phyloP scores from a whole-genome alignment of 37 sponge, comb jelly and placozoan genomes.

The Geodia barretti region DNA sequence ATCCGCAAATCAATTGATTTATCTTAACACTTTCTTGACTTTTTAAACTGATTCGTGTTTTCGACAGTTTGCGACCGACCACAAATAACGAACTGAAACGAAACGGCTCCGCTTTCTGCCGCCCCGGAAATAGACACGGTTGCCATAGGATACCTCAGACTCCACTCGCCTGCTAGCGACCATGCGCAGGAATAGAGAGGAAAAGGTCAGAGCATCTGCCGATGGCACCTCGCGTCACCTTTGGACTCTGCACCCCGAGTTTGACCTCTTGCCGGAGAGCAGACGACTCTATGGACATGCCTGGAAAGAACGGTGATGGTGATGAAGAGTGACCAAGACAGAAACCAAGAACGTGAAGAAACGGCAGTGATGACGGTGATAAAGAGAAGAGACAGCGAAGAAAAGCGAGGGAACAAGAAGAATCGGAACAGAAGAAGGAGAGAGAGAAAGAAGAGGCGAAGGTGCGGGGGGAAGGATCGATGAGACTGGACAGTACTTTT shows the following conservation, averaged over 20 bases:
- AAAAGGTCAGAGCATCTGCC: not conserved
- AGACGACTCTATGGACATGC: too few relatives aligned
- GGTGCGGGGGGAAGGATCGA: not conserved
- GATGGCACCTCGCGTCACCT: conserved; percentile 19
- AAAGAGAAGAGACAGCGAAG: not conserved
- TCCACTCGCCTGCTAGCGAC: not conserved
- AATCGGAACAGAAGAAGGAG: not conserved
- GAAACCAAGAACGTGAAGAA: conserved; percentile 9
- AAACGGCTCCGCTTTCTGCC: too few relatives aligned
- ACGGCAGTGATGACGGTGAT: not conserved
- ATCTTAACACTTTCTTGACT: too few relatives aligned
- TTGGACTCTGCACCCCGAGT: not conserved
- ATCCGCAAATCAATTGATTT: too few relatives aligned
- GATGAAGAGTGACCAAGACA: not conserved
- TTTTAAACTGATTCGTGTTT: too few relatives aligned
- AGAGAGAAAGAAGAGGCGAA: not conserved
- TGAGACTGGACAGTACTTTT: conserved; percentile 30
- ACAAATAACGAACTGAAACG: too few relatives aligned
- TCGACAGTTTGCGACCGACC: too few relatives aligned
- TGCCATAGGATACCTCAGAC: not conserved
- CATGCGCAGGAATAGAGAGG: not conserved
- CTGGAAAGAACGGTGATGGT: not conserved
- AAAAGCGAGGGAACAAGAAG: not conserved
- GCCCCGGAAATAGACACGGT: not conserved
- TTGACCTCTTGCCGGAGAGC: not conserved